phyloP scores from a whole-genome alignment of 2,888 invertebrate genomes.

The Miltochrista miniata region DNA sequence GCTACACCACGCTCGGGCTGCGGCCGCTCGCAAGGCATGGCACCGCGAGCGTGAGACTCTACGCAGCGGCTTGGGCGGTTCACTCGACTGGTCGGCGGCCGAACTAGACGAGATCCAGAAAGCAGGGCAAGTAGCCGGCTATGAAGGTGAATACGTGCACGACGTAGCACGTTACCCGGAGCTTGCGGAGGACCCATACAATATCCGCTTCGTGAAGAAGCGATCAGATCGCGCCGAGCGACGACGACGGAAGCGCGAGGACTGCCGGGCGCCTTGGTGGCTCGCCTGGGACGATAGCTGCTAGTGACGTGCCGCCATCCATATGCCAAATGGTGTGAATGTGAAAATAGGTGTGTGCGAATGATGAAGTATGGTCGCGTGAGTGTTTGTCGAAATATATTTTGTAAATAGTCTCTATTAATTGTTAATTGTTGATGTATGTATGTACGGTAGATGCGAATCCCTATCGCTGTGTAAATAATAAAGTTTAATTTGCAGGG shows the following conservation, averaged over 20 bases:
- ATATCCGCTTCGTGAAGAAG: conserved; percentile 94
- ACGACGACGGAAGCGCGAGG: conserved; percentile 87
- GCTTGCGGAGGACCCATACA: conserved; percentile 97
- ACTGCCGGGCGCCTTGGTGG: conserved; percentile 77
- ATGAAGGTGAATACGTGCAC: conserved; percentile 96
- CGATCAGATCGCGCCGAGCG: conserved; percentile 88
- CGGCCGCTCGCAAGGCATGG: conserved; percentile 96
- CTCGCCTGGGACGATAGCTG: conserved; percentile 73
- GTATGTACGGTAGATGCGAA: conserved; percentile 82
- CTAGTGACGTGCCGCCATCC: conserved; percentile 79
- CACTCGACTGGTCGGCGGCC: conserved; percentile 92
- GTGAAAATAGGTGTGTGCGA: conserved; percentile 61
- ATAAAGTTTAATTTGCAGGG: conserved; percentile 82
- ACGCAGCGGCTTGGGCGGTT: conserved; percentile 89
- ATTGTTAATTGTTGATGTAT: conserved; percentile 84
- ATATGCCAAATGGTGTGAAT: conserved; percentile 81
- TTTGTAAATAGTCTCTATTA: conserved; percentile 83
- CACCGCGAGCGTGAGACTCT: conserved; percentile 94
- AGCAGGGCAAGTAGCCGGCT: conserved; percentile 91
- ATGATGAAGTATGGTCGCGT: conserved; percentile 66
- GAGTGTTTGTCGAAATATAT: conserved; percentile 72
- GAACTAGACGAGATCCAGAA: conserved; percentile 96
- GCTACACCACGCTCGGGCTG: conserved; percentile 94
- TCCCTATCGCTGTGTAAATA: conserved; percentile 84
- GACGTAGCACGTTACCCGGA: conserved; percentile 95